Evolutionary conservation across 2,797 vertebrate genomes (phyloP).

Genomic region (Lophius americanus): DNA sequence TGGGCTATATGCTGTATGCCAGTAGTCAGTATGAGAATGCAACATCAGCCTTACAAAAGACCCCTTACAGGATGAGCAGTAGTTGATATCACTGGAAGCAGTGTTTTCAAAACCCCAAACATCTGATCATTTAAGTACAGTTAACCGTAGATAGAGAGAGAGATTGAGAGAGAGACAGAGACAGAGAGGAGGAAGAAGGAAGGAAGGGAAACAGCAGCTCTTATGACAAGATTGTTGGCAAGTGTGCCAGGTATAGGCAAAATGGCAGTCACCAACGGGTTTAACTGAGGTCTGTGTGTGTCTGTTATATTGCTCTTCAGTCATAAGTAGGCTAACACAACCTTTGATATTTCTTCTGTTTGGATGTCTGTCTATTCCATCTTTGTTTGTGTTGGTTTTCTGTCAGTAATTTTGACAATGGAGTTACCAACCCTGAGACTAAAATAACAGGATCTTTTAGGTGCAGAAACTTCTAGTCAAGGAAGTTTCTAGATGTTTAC

Average conservation of each 20-base stretch:
- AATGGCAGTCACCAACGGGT: conserved; percentile 6
- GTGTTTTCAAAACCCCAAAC: conserved; percentile 30
- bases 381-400: conserved; percentile 1
- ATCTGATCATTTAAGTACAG: conserved; percentile 33
- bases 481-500: neutral
- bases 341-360: conserved; percentile 30
- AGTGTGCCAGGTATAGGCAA: conserved; percentile 37
- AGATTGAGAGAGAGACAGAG: neutral
- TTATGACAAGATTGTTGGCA: conserved; percentile 28
- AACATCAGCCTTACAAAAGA: neutral
- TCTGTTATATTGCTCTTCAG: conserved; percentile 3
- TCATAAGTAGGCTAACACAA: conserved; percentile 38
- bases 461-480: neutral
- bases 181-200: neutral
- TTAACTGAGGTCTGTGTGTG: conserved; percentile 12
- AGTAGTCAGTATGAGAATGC: conserved; percentile 1
- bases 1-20: neutral
- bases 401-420: conserved; percentile 20
- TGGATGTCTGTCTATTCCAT: conserved; percentile 41
- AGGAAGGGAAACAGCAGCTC: conserved; percentile 40
- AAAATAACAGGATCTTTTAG: neutral
- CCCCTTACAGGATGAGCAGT: conserved; percentile 26
- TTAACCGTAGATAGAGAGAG: neutral
- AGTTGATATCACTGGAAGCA: conserved; percentile 42
- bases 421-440: conserved; percentile 24